These are phyloP conservation scores for Harpagoxenus sublaevis DNA, from an alignment of 2,888 invertebrate genomes.

Conservation along the genomic window DNA sequence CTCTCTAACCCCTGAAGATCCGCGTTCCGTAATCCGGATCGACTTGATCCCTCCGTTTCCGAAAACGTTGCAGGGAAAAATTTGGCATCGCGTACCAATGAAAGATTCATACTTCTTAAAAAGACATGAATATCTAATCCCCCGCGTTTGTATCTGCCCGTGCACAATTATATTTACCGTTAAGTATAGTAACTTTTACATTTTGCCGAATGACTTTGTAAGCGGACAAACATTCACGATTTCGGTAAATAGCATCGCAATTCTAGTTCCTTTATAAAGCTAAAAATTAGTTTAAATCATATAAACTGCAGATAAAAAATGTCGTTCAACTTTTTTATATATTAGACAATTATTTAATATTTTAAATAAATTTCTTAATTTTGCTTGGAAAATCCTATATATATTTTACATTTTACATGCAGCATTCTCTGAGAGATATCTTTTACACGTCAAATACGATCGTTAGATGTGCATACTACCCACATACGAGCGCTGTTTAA, in stretches of 20 bases:
- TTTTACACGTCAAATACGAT: constrained; percentile 21
- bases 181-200: not conserved
- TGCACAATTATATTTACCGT: not conserved
- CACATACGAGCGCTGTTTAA: constrained; percentile 15
- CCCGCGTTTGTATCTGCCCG: not conserved
- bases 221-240: not conserved
- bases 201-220: not conserved
- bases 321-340: not conserved
- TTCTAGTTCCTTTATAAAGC: not conserved
- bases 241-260: not conserved
- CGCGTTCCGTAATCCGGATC: constrained; percentile 74
- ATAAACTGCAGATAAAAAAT: not conserved
- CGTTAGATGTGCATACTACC: not conserved
- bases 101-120: constrained; percentile 45
- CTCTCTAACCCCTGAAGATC: constrained; percentile 63
- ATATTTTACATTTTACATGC: not conserved
- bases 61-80: constrained; percentile 61
- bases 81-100: constrained; percentile 51
- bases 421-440: no score
- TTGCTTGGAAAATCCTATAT: not conserved
- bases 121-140: not conserved
- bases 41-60: constrained; percentile 60
- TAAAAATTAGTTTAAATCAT: not conserved
- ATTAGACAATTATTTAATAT: not conserved
- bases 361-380: not conserved